Conservation (phyloP, 2,113 vertebrate genomes). For the Myrmecobius fasciatus region DNA sequence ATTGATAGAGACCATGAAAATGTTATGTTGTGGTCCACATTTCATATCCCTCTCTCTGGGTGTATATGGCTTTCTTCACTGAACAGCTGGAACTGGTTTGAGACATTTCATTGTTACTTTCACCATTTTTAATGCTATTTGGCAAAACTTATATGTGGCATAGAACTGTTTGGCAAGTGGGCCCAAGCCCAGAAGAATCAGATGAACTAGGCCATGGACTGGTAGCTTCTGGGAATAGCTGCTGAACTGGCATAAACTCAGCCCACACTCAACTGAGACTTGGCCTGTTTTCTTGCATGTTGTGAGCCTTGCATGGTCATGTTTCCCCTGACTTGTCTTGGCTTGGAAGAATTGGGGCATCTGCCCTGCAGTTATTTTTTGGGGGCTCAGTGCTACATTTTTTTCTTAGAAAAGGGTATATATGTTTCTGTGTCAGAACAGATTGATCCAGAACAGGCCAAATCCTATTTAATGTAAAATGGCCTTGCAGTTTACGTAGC, state of each 20-base stretch:
- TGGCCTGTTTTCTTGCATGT: neutral
- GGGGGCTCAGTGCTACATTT: neutral
- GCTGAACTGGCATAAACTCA: neutral
- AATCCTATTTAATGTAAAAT: neutral
- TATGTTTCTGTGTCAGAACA: neutral
- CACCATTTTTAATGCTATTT: neutral
- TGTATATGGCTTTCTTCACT: too few species aligned
- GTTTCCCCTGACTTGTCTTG: neutral
- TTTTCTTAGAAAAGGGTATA: neutral
- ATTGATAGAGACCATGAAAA: too few species aligned
- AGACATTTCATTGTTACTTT: too few species aligned
- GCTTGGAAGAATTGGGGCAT: neutral
- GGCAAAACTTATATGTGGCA: neutral
- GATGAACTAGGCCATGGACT: neutral
- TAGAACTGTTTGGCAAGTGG: neutral
- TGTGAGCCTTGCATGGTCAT: neutral
- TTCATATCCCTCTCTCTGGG: too few species aligned
- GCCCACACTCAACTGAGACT: neutral
- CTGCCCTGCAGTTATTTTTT: neutral
- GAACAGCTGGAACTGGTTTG: too few species aligned
- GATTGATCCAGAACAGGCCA: neutral
- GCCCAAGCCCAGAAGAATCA: neutral
- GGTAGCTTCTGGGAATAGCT: neutral
- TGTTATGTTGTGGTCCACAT: too few species aligned
- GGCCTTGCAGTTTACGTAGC: neutral